These are phyloP conservation scores for Mythimna albipuncta DNA, from an alignment of 2,888 invertebrate species.

Conservation along the genomic window DNA sequence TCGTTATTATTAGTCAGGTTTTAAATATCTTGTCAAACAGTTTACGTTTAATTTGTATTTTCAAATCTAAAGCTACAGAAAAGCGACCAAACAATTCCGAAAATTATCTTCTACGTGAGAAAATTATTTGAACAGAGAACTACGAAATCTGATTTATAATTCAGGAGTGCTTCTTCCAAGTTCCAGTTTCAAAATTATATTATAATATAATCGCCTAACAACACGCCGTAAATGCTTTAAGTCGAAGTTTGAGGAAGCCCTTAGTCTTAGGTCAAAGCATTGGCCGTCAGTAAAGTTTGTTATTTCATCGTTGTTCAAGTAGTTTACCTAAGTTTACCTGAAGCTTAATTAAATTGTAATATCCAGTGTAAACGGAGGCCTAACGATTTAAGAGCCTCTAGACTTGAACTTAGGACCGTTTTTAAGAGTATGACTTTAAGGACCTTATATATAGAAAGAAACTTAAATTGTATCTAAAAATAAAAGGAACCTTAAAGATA, in stretches of 20 bases:
- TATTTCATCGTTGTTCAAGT: slow-evolving; percentile 31
- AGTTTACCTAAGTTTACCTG: slow-evolving; percentile 20
- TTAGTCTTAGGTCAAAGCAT: slow-evolving; percentile 47
- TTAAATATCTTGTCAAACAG: no score
- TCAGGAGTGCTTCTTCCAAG: slow-evolving; percentile 21
- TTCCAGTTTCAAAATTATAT: slow-evolving; percentile 35
- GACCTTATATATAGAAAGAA: background rate
- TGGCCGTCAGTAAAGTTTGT: slow-evolving; percentile 27
- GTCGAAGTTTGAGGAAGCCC: slow-evolving; percentile 42
- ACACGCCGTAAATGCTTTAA: slow-evolving; percentile 35
- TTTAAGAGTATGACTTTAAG: background rate
- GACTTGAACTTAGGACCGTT: background rate
- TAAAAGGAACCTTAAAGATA: background rate
- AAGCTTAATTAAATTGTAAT: slow-evolving; percentile 24
- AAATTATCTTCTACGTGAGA: background rate
- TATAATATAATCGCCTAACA: slow-evolving; percentile 39
- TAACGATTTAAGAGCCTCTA: background rate
- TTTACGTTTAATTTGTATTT: no score
- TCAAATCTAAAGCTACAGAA: background rate
- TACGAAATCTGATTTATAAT: slow-evolving; percentile 22
- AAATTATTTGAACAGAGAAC: slow-evolving; percentile 13
- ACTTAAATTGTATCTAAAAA: background rate
- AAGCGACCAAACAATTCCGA: background rate
- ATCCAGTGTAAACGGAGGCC: slow-evolving; percentile 5
- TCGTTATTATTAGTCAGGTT: no score